Base-by-base conservation (phyloP, 2,797 vertebrate species). In the Galago senegalensis region DNA sequence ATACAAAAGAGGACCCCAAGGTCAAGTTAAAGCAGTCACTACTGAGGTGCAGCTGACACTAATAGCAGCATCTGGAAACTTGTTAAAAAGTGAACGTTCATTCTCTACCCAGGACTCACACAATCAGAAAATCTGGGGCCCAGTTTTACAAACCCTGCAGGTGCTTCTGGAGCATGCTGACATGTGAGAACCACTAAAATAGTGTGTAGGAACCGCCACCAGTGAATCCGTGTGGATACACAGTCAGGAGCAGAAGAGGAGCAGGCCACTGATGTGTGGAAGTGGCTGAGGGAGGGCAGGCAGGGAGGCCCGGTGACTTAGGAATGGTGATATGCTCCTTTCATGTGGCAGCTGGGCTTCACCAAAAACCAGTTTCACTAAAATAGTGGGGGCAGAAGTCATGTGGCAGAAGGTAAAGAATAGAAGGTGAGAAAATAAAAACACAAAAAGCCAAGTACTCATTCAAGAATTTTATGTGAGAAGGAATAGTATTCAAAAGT, bases 391-490 rank as follows among this genome's bases (percentile, higher is more conserved):
- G 61, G 43, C 21, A 79, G 49, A 83, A 87, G 17, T 58, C 58
- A 92, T 96, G 17, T n/a, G 20, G 9, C 2, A 53, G 1, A 84
- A 1, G 17, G 23, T 84, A 81, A 83, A 83, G 2, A 88, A 89
- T 6, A 31, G 23, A 72, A 87, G 21, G 14, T 58, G n/a, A 87
- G 40, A 5, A 87, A 80, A 80, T 29, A 37, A 87, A 43, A 34
- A 81, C 11, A 77, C 9, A 87, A 4, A 90, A 1, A 69, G 8
- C 1, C 31, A 86, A 63, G 49, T 70, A 87, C 0, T 49, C 27
- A 89, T 83, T 81, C 11, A 65, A 91, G 8, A 86, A 49, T 46
- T 82, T 73, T 86, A 91, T 80, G 11, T 79, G 31, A 43, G 73
- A 90, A 94, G 14, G n/a, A 70, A 76, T 9, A 37, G 12, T 25